Conservation (phyloP, 2,113 vertebrate genomes). For the Excalfactoria chinensis region DNA sequence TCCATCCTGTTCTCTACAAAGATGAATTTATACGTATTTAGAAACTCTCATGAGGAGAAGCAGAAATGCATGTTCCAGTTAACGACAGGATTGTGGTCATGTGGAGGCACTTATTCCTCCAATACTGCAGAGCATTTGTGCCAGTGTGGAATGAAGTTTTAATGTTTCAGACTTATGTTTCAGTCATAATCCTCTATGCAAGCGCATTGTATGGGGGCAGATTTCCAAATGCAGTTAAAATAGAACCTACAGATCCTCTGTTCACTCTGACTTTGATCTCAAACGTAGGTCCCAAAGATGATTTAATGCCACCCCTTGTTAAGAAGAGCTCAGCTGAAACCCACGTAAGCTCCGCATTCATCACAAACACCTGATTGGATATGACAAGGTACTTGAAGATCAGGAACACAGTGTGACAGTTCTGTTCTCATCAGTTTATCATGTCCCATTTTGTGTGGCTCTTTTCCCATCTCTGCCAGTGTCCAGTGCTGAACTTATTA, state of each 20-base stretch:
- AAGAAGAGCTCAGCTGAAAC: not conserved
- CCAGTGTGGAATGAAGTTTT: not conserved
- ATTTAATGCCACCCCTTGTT: not conserved
- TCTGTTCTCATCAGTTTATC: not conserved
- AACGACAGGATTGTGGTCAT: not conserved
- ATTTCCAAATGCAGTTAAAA: not conserved
- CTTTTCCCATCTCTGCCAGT: not conserved
- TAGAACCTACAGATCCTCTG: not conserved
- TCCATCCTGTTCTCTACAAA: not conserved
- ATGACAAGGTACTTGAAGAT: not conserved
- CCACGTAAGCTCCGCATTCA: not conserved
- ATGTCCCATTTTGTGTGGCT: not conserved
- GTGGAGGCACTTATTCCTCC: not conserved
- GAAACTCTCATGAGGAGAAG: not conserved
- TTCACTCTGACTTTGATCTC: not conserved
- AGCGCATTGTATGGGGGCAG: not conserved
- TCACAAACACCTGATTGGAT: not conserved
- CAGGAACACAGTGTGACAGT: not conserved
- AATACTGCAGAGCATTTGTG: not conserved
- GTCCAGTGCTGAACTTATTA: not conserved
- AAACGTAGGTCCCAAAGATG: not conserved
- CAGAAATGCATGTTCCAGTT: not conserved
- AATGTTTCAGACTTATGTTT: not conserved
- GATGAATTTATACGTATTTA: constrained; percentile 15
- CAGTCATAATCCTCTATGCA: not conserved